Conservation (phyloP, 2,113 vertebrate species). For the Coryphaenoides rupestris region DNA sequence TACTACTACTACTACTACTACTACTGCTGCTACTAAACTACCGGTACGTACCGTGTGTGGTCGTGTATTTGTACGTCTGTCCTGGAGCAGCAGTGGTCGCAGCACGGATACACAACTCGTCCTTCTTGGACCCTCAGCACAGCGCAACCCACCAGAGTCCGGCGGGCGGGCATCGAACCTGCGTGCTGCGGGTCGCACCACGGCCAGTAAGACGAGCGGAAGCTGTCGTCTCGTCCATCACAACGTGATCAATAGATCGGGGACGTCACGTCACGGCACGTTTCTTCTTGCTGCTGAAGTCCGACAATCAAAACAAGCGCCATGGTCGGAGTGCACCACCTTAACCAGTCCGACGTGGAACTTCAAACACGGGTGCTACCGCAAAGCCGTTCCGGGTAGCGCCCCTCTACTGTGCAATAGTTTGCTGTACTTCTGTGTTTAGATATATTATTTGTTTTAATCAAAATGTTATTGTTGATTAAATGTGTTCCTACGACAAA, state of each 20-base stretch:
- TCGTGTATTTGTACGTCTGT: conserved; percentile 37
- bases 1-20: too few relatives aligned
- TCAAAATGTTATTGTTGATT: too few relatives aligned
- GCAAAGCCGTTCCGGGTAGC: neutral
- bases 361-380: too few relatives aligned
- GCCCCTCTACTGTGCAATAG: too few relatives aligned
- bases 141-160: conserved; percentile 55
- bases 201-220: neutral
- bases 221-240: too few relatives aligned
- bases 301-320: neutral
- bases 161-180: conserved; percentile 39
- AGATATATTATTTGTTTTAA: too few relatives aligned
- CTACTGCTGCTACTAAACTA: too few relatives aligned
- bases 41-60: conserved; percentile 48
- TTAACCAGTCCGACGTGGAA: neutral
- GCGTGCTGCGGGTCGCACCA: neutral
- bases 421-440: too few relatives aligned
- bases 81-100: conserved; percentile 60
- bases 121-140: conserved; percentile 56
- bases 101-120: conserved; percentile 63
- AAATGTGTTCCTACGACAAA: too few relatives aligned
- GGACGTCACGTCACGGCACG: too few relatives aligned
- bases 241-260: too few relatives aligned
- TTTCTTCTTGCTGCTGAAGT: too few relatives aligned
- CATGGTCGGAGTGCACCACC: neutral